A percentile compares a stretch with the other conserved stretches of the same genome.
Conservation (phyloP, 2,113 vertebrate species). For the Syrmaticus mikado region DNA sequence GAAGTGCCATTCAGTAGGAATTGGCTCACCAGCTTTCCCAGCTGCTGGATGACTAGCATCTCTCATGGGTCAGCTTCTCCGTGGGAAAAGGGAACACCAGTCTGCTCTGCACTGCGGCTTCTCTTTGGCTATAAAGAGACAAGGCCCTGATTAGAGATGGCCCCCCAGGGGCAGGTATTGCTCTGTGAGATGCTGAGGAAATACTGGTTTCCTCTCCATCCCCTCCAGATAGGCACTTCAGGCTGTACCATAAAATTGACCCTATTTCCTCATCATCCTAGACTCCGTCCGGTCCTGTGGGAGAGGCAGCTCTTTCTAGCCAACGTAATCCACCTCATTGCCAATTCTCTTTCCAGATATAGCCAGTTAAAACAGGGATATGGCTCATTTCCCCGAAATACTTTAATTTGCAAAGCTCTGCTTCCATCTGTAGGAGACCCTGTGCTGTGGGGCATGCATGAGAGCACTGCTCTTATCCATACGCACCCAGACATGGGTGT, state of each 20-base stretch:
- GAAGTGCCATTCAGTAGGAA: constrained; percentile 66
- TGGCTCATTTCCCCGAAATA: not conserved
- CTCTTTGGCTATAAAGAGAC: fast-evolving
- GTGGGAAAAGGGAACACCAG: constrained; percentile 7
- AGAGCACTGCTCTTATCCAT: not conserved
- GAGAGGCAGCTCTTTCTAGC: constrained; percentile 25
- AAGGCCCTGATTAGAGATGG: not conserved
- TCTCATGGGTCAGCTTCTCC: constrained; percentile 24
- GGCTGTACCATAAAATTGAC: not conserved
- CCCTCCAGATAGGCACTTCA: not conserved
- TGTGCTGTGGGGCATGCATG: fast-evolving
- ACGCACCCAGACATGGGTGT: not conserved
- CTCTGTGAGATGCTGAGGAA: not conserved
- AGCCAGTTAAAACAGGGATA: not conserved
- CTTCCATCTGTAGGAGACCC: constrained; percentile 26
- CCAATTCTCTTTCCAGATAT: not conserved
- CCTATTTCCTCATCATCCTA: not conserved
- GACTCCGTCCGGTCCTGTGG: not conserved
- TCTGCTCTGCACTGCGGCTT: not conserved
- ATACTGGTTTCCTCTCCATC: not conserved
- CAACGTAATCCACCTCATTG: not conserved
- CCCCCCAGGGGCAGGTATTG: not conserved
- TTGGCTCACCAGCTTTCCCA: constrained; percentile 58
- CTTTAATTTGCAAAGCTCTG: constrained; percentile 32
- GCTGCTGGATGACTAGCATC: constrained; percentile 46